Conservation (phyloP, 1,140 invertebrate species). For the Lordiphosa mommai region DNA sequence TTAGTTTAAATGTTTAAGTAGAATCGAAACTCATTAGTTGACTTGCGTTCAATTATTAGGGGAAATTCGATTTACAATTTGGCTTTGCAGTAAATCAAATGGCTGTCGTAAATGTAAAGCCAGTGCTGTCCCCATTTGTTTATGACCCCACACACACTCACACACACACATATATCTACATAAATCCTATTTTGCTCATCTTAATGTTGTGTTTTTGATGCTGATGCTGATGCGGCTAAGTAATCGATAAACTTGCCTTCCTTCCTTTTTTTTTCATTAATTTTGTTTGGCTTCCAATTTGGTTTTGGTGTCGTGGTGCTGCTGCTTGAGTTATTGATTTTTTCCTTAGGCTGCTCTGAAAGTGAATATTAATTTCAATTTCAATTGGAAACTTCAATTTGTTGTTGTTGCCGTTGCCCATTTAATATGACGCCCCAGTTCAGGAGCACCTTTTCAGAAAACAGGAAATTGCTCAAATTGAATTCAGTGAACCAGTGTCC, state of each 20-base stretch:
- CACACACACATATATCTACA: conserved; percentile 14
- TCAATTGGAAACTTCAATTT: conserved; percentile 63
- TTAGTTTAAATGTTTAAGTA: no score
- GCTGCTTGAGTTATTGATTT: conserved; percentile 31
- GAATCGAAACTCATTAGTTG: no score
- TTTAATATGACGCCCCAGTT: conserved; percentile 39
- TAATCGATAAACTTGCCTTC: conserved; percentile 31
- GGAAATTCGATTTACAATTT: conserved; percentile 64
- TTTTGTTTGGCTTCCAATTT: conserved; percentile 21
- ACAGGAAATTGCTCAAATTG: conserved; percentile 71
- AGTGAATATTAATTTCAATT: conserved; percentile 73
- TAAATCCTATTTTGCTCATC: conserved; percentile 71
- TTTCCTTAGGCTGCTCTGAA: conserved; percentile 37
- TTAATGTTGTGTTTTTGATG: conserved; percentile 57
- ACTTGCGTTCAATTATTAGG: no score
- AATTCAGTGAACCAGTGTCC: conserved; percentile 51
- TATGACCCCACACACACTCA: conserved; percentile 5
- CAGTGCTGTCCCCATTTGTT: conserved; percentile 7
- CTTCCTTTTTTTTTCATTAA: background rate
- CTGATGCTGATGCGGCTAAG: conserved; percentile 15
- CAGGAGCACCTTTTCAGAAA: conserved; percentile 50
- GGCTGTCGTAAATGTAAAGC: conserved; percentile 56
- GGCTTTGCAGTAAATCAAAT: conserved; percentile 64
- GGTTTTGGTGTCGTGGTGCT: background rate
- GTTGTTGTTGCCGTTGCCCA: conserved; percentile 17